These are phyloP conservation scores for Falco punctatus DNA, from an alignment of 2,113 vertebrate species.

Conservation along the genomic window DNA sequence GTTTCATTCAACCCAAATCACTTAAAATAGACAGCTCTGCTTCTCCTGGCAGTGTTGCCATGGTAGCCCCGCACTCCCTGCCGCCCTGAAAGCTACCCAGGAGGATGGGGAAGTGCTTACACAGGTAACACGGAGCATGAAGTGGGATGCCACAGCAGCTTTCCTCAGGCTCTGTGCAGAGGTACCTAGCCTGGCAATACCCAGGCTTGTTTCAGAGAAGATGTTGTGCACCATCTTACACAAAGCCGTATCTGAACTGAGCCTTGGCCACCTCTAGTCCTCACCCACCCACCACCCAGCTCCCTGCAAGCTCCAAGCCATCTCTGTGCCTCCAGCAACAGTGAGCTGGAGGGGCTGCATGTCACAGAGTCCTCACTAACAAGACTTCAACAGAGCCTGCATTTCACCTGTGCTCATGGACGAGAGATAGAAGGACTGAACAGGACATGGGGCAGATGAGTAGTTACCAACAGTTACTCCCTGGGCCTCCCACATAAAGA, in stretches of 20 bases:
- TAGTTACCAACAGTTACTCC: background rate
- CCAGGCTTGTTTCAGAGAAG: background rate
- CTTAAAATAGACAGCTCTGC: background rate
- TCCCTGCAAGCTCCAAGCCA: background rate
- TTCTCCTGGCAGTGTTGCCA: background rate
- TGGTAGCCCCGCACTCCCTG: background rate
- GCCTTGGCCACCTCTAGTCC: background rate
- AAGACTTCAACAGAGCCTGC: background rate
- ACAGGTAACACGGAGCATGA: background rate
- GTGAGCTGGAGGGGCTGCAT: background rate
- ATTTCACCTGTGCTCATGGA: rapidly evolving
- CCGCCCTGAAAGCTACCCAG: background rate
- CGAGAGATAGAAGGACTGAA: background rate
- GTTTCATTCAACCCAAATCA: background rate
- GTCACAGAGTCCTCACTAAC: background rate
- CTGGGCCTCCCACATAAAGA: background rate
- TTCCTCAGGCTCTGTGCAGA: background rate
- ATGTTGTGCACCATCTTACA: background rate
- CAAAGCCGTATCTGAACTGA: background rate
- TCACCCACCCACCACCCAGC: background rate
- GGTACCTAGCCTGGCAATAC: rapidly evolving
- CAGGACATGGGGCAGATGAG: background rate
- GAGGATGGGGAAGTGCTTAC: background rate
- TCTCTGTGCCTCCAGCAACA: background rate
- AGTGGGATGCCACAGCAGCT: background rate